These are phyloP conservation scores for Gryllus bimaculatus DNA, from an alignment of 1,140 invertebrate species.

Conservation along the genomic window DNA sequence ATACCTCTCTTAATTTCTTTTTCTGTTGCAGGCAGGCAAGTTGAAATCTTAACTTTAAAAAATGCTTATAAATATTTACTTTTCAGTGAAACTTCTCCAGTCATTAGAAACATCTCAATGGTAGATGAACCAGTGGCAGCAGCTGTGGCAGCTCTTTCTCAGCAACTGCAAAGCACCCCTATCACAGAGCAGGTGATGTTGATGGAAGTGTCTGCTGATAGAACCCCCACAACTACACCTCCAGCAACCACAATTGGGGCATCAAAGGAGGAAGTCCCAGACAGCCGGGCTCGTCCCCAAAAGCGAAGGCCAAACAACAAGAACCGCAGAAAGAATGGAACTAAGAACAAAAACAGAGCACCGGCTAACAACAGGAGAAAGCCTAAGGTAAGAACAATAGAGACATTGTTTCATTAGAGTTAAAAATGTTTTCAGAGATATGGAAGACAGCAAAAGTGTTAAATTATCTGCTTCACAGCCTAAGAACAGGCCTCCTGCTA, in stretches of 20 bases:
- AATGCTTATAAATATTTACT: no score
- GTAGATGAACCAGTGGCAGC: neutral
- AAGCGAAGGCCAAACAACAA: neutral
- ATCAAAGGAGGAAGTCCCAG: neutral
- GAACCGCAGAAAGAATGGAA: slow-evolving; percentile 5
- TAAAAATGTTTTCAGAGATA: no score
- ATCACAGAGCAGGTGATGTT: neutral
- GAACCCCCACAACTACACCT: neutral
- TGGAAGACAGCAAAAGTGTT: neutral
- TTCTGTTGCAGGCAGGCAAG: no score
- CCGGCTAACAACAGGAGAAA: neutral
- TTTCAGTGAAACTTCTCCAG: neutral
- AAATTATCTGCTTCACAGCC: neutral
- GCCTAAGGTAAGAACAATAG: neutral
- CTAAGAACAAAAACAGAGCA: neutral
- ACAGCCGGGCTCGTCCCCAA: slow-evolving; percentile 7
- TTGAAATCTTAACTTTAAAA: no score
- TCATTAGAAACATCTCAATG: neutral
- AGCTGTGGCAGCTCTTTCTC: neutral
- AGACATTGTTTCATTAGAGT: neutral
- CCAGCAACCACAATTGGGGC: neutral
- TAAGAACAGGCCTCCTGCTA: slow-evolving; percentile 40
- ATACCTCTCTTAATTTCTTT: no score
- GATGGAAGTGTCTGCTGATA: neutral
- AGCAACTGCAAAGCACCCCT: neutral